These are phyloP conservation scores for Hyla sarda DNA, from an alignment of 2,113 vertebrate genomes.

Conservation along the genomic window DNA sequence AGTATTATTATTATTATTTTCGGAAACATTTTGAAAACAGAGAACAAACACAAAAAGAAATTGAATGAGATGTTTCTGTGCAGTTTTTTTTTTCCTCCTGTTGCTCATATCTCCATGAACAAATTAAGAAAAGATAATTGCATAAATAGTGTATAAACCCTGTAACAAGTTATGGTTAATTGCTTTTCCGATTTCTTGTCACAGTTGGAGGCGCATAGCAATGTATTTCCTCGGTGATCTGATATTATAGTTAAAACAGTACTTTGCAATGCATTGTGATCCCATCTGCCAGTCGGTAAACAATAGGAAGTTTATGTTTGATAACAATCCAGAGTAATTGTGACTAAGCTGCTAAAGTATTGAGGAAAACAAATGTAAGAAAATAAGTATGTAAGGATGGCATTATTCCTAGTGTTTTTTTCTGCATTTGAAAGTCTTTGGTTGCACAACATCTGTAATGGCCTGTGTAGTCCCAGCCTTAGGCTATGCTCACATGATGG, in stretches of 20 bases:
- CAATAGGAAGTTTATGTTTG: conserved; percentile 7
- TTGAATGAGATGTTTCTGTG: conserved; percentile 11
- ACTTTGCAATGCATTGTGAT: conserved; percentile 14
- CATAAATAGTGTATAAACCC: conserved; percentile 46
- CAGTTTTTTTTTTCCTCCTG: conserved; percentile 21
- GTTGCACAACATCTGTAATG: too few species aligned
- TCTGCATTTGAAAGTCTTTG: too few species aligned
- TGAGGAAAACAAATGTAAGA: neutral
- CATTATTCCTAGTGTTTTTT: too few species aligned
- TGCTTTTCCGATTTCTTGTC: conserved; percentile 43
- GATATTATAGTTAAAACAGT: conserved; percentile 22
- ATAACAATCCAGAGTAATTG: conserved; percentile 1
- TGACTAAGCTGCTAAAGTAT: neutral
- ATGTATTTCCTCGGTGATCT: conserved; percentile 17
- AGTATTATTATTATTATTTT: conserved; percentile 45
- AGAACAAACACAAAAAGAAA: conserved; percentile 26
- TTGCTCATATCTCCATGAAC: conserved; percentile 42
- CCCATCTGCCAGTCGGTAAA: conserved; percentile 11
- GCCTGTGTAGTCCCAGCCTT: too few species aligned
- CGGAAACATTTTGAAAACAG: conserved; percentile 25
- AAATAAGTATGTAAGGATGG: too few species aligned
- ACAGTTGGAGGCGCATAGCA: neutral
- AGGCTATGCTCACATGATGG: too few species aligned
- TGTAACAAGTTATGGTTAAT: conserved; percentile 48
- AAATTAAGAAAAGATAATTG: conserved; percentile 55